phyloP scores from a whole-genome alignment of 1,140 invertebrate genomes.

The Drosophila kepulauana region DNA sequence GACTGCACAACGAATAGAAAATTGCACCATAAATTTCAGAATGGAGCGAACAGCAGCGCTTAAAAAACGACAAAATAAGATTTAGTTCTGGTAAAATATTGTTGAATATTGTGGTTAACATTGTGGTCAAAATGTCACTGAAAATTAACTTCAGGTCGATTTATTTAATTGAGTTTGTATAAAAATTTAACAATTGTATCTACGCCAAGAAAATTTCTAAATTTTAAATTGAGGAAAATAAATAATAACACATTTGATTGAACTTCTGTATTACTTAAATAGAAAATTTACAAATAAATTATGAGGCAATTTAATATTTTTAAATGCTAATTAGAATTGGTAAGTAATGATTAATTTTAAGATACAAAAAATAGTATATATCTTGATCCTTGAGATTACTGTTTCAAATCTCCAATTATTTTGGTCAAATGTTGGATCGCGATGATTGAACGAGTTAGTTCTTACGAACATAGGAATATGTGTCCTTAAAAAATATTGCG shows the following conservation, averaged over 20 bases:
- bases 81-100: conserved; percentile 36
- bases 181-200: not conserved
- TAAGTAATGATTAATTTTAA: too few species aligned
- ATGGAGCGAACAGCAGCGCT: not conserved
- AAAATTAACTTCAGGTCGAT: conserved; percentile 65
- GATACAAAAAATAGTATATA: too few species aligned
- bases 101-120: conserved; percentile 59
- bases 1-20: conserved; percentile 66
- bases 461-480: too few species aligned
- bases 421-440: too few species aligned
- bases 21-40: conserved; percentile 66
- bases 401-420: too few species aligned
- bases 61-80: conserved; percentile 26
- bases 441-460: too few species aligned
- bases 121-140: conserved; percentile 66
- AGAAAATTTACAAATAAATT: too few species aligned
- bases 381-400: too few species aligned
- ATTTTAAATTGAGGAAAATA: not conserved
- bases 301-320: too few species aligned
- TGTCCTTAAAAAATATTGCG: too few species aligned
- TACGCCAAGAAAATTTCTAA: not conserved
- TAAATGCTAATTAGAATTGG: too few species aligned
- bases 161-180: conserved; percentile 43
- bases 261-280: too few species aligned
- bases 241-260: not conserved